Percentiles rank a stretch among this genome's conserved stretches.
phyloP scores from a whole-genome alignment of 2,797 vertebrate species.

The Centroberyx gerrardi region DNA sequence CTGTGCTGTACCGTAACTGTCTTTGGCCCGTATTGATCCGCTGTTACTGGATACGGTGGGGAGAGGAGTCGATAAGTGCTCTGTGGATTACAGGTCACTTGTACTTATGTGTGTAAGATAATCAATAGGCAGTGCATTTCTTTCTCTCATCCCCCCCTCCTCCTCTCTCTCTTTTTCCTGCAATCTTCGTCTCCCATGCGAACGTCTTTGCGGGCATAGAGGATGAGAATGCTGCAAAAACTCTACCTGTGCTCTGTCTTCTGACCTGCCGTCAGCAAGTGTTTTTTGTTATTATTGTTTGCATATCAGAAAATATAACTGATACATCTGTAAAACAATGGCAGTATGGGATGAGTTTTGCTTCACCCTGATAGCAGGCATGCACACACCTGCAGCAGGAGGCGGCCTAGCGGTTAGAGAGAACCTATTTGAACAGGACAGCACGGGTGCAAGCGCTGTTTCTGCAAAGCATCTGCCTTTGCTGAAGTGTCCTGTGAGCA shows the following conservation, averaged over 20 bases:
- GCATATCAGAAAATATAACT: neutral
- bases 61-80: constrained; percentile 88
- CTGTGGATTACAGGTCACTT: constrained; percentile 90
- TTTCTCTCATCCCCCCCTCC: constrained; percentile 64
- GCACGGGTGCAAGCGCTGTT: no score
- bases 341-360: no score
- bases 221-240: constrained; percentile 64
- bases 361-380: no score
- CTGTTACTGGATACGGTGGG: constrained; percentile 88
- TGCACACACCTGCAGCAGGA: no score
- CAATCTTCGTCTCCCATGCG: constrained; percentile 60
- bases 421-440: neutral
- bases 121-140: constrained; percentile 89
- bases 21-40: constrained; percentile 85
- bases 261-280: constrained; percentile 25
- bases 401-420: neutral
- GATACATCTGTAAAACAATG: no score
- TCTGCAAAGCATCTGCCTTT: no score
- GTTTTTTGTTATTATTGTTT: constrained; percentile 24
- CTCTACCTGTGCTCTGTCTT: constrained; percentile 22
- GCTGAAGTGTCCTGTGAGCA: neutral
- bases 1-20: constrained; percentile 79
- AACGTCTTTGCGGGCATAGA: constrained; percentile 66
- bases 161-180: constrained; percentile 53
- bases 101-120: constrained; percentile 89